Conservation (phyloP, 2,797 vertebrate genomes). For the Erethizon dorsatum region DNA sequence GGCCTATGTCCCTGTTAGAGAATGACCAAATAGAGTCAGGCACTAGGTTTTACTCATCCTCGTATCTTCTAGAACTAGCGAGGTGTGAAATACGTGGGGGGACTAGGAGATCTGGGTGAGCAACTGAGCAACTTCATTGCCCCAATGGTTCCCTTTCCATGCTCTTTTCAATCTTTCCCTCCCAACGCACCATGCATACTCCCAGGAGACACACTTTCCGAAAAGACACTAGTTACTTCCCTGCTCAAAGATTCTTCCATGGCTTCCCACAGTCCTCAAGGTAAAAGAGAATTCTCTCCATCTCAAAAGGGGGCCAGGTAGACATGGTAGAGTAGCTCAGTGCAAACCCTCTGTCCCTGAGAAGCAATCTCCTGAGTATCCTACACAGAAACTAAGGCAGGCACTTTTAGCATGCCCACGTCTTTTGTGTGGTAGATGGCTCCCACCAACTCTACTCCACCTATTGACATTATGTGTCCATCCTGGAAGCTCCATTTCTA, state of each 20-base stretch:
- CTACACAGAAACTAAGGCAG: neutral
- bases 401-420: rapidly evolving
- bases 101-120: too few relatives aligned
- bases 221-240: neutral
- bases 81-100: neutral
- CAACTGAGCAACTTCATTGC: neutral
- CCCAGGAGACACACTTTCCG: neutral
- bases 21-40: rapidly evolving
- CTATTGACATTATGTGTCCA: neutral
- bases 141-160: neutral
- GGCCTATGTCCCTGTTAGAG: neutral
- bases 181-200: neutral
- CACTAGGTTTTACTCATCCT: neutral
- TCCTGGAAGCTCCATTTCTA: neutral
- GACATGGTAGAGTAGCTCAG: neutral
- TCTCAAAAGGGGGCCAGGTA: neutral
- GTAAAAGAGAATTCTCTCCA: neutral
- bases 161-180: neutral
- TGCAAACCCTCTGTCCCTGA: neutral
- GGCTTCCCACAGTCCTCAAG: neutral
- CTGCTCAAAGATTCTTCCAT: neutral
- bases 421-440: neutral
- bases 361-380: neutral
- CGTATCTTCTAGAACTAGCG: too few relatives aligned
- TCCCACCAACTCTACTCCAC: neutral